phyloP scores from a whole-genome alignment of 2,888 invertebrate species.

The Caenorhabditis becei region DNA sequence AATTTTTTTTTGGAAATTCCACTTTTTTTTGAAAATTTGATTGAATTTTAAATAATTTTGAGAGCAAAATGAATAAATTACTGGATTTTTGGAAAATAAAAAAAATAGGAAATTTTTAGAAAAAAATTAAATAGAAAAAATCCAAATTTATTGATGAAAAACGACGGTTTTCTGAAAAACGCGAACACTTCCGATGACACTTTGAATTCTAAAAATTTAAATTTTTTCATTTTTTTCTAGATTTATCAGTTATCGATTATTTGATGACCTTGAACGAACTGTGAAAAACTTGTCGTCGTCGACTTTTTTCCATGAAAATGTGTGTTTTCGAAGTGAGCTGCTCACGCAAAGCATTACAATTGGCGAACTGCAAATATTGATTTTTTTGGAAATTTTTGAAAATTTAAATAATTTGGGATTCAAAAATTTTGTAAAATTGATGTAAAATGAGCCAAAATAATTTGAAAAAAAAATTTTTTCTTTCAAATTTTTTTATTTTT shows the following conservation, averaged over 20 bases:
- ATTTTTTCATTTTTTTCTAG: background rate
- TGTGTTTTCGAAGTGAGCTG: slow-evolving; percentile 11
- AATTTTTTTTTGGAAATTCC: too few relatives aligned
- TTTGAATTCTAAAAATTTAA: background rate
- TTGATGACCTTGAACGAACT: slow-evolving; percentile 1
- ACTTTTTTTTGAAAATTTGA: too few relatives aligned
- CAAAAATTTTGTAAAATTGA: too few relatives aligned
- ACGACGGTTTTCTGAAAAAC: background rate
- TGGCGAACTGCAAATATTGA: slow-evolving; percentile 9
- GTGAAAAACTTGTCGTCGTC: slow-evolving; percentile 11
- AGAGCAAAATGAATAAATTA: too few relatives aligned
- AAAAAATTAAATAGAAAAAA: background rate
- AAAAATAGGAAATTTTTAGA: background rate
- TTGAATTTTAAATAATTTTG: too few relatives aligned
- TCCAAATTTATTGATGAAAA: background rate
- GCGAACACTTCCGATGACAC: slow-evolving; percentile 1
- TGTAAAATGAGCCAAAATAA: too few relatives aligned
- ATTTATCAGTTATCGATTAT: background rate
- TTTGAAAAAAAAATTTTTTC: too few relatives aligned
- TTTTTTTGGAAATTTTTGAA: too few relatives aligned
- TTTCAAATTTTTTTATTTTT: background rate
- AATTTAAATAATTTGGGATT: too few relatives aligned
- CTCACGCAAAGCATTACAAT: slow-evolving; percentile 25
- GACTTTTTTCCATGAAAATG: slow-evolving; percentile 3
- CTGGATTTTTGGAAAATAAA: too few relatives aligned